phyloP scores from a whole-genome alignment of 2,888 invertebrate species.

The Spisula solida region DNA sequence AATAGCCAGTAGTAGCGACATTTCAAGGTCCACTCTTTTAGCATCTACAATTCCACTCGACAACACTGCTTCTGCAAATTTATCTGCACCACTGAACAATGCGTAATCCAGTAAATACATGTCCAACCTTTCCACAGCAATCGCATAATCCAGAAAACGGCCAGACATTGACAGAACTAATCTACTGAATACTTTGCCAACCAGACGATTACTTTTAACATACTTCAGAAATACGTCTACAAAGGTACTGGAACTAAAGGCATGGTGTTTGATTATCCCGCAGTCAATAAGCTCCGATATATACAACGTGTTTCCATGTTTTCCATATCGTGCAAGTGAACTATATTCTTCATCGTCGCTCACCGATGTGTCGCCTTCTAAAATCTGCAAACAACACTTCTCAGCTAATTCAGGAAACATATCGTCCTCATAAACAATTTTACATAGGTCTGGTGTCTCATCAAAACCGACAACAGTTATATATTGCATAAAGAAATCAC shows the following conservation, averaged over 20 bases:
- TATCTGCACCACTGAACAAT: slow-evolving; percentile 15
- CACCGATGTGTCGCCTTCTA: neutral
- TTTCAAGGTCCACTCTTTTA: neutral
- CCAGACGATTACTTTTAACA: slow-evolving; percentile 4
- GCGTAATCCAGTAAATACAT: slow-evolving; percentile 44
- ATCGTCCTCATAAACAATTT: neutral
- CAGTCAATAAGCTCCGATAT: slow-evolving; percentile 25
- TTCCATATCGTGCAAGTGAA: neutral
- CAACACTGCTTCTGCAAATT: slow-evolving; percentile 25
- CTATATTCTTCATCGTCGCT: neutral
- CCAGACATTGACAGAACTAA: slow-evolving; percentile 45
- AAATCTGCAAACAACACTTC: neutral
- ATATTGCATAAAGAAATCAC: slow-evolving; percentile 48
- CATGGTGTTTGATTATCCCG: slow-evolving; percentile 38
- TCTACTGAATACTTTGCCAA: slow-evolving; percentile 3
- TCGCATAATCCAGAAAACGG: slow-evolving; percentile 43
- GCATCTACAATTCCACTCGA: neutral
- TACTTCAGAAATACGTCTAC: slow-evolving; percentile 10
- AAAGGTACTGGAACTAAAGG: slow-evolving; percentile 35
- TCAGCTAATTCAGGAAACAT: neutral
- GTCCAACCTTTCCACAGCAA: slow-evolving; percentile 31
- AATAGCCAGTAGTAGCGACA: slow-evolving; percentile 41
- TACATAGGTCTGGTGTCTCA: neutral
- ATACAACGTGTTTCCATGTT: neutral
- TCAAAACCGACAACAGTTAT: neutral